Base-by-base conservation (phyloP, 2,797 vertebrate genomes). In the Luscinia megarhynchos region DNA sequence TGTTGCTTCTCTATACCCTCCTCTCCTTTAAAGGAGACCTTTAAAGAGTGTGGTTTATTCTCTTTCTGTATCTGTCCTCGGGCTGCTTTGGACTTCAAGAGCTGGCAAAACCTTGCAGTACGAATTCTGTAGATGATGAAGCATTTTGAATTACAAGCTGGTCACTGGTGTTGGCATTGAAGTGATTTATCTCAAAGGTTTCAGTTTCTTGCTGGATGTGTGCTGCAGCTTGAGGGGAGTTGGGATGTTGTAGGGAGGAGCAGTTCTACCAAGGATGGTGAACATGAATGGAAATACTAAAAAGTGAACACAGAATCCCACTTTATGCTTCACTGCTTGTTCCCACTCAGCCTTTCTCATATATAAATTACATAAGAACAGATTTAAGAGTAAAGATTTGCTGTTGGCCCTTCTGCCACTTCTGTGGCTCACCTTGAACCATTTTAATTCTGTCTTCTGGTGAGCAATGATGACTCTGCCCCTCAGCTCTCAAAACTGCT, bases 181-280 rank as follows among this genome's bases (percentile, higher is more conserved):
- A 48, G 29, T 59, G 53, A 45, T 74, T 38, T n/a, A 48, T 59
- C 53, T 18, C 32, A 13, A 1, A 32, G 17, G 10, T 15, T 64
- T 62, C 3, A 1, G 24, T 24, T 32, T 0, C 13, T 54, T 73
- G 43, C 21, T 5, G 17, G 45, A 1, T 20, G 23, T 0, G 1
- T 29, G 48, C 11, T 80, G 61, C 76, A 63, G 53, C 17, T 13
- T 38, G 20, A 40, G 30, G n/a, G n/a, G 4, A 73, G 19, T 3
- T 84, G 41, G 10, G 21, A 3, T 18, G 13, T 7, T 40, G 34
- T 1, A 34, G 15, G 36, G 11, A 46, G 16, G 7, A 9, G 15
- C 34, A 73, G n/a, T 63, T 17, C n/a, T 45, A 13, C 61, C 34
- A 36, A 63, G 18, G 45, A 43, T 19, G 16, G 18, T 17, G 64